A percentile compares a stretch with the other conserved stretches of the same genome.
Conservation (phyloP, 2,797 vertebrate species). For the Danio choprae region DNA sequence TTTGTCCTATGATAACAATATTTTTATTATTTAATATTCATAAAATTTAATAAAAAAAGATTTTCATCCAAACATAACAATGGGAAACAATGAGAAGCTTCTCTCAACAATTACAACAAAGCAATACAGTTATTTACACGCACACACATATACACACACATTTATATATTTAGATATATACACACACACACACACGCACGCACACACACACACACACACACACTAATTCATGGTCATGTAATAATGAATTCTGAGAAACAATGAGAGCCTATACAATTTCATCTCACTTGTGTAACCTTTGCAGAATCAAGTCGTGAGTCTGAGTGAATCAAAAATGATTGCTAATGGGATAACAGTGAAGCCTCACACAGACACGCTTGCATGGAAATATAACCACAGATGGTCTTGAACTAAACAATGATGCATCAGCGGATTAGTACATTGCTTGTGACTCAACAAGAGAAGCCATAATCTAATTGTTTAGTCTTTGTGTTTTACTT, state of each 20-base stretch:
- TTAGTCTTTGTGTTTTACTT: conserved; percentile 9
- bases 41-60: too few relatives aligned
- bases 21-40: too few relatives aligned
- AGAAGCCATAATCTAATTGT: conserved; percentile 22
- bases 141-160: too few relatives aligned
- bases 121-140: too few relatives aligned
- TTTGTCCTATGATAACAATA: too few relatives aligned
- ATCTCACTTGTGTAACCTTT: conserved; percentile 4
- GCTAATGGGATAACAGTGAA: conserved; percentile 3
- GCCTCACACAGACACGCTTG: background rate
- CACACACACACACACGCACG: background rate
- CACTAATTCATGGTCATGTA: too few relatives aligned
- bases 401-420: conserved; percentile 19
- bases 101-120: background rate
- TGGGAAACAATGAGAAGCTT: background rate
- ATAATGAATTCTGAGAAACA: conserved; percentile 3
- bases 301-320: background rate
- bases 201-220: background rate
- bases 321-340: background rate
- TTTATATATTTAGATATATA: too few relatives aligned
- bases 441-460: conserved; percentile 22
- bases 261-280: conserved; percentile 4
- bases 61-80: too few relatives aligned
- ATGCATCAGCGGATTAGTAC: background rate
- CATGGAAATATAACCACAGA: conserved; percentile 24